Conservation (phyloP, 1,140 invertebrate genomes). For the Solenopsis invicta region DNA sequence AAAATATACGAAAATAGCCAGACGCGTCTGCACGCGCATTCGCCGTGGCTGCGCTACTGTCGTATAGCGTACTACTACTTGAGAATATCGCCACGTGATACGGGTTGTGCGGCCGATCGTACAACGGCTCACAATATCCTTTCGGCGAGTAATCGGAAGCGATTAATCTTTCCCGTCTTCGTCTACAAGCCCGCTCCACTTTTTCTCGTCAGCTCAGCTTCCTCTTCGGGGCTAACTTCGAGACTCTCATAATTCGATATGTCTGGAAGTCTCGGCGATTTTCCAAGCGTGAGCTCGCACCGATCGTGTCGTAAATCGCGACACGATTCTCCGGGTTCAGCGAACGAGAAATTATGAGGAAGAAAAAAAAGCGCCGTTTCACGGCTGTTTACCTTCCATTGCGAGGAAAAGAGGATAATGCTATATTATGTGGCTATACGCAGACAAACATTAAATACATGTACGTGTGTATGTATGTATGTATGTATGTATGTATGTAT, state of each 20-base stretch:
- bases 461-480: neutral
- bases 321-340: slow-evolving; percentile 29
- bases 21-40: neutral
- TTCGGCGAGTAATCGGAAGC: slow-evolving; percentile 50
- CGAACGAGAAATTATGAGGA: slow-evolving; percentile 28
- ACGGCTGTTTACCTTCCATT: slow-evolving; percentile 44
- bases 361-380: slow-evolving; percentile 11
- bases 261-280: slow-evolving; percentile 38
- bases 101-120: no score
- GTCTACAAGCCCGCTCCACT: slow-evolving; percentile 28
- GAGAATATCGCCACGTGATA: neutral
- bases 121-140: slow-evolving; percentile 27
- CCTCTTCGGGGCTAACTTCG: neutral
- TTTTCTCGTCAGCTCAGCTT: slow-evolving; percentile 26
- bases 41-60: neutral
- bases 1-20: slow-evolving; percentile 2
- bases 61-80: neutral
- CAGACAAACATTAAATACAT: slow-evolving; percentile 13
- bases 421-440: slow-evolving; percentile 1
- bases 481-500: slow-evolving; percentile 4
- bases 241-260: slow-evolving; percentile 59
- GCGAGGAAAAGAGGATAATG: slow-evolving; percentile 38
- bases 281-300: neutral
- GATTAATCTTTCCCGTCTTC: slow-evolving; percentile 57
- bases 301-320: slow-evolving; percentile 44